Percentiles rank a stretch among this genome's conserved stretches.
Evolutionary conservation across 2,113 vertebrate species (phyloP).

Genomic region (Morphnarchus princeps): DNA sequence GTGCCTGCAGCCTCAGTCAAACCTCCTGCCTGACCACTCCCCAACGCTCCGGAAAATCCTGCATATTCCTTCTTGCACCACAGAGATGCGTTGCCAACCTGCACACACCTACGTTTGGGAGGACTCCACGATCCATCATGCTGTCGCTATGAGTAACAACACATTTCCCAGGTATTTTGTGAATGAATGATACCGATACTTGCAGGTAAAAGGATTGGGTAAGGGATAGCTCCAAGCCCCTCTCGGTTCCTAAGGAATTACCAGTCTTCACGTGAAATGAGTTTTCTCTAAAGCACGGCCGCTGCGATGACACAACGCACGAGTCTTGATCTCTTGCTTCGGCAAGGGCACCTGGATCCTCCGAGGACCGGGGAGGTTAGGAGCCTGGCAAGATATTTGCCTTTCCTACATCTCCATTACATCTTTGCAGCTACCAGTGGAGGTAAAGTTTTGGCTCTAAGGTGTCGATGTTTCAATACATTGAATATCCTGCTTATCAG

Average conservation of each 20-base stretch:
- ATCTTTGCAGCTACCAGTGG: not conserved
- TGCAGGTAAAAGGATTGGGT: not conserved
- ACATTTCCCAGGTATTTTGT: not conserved
- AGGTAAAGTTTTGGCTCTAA: not conserved
- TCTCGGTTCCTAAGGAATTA: not conserved
- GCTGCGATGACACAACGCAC: fast-evolving
- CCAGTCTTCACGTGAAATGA: not conserved
- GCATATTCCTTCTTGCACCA: not conserved
- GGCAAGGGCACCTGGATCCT: not conserved
- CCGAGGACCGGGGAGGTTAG: not conserved
- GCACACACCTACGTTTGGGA: not conserved
- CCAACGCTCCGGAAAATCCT: not conserved
- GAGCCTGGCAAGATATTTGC: not conserved
- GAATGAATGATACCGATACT: not conserved
- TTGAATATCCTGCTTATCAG: not conserved
- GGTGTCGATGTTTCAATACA: not conserved
- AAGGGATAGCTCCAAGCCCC: not conserved
- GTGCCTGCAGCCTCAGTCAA: not conserved
- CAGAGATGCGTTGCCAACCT: fast-evolving
- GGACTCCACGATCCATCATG: not conserved
- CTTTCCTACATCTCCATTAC: not conserved
- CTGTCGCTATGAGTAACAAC: not conserved
- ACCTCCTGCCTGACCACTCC: fast-evolving
- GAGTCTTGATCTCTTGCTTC: not conserved
- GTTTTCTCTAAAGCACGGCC: not conserved